phyloP scores from a whole-genome alignment of 2,888 invertebrate genomes.

The Lamproptera curius region DNA sequence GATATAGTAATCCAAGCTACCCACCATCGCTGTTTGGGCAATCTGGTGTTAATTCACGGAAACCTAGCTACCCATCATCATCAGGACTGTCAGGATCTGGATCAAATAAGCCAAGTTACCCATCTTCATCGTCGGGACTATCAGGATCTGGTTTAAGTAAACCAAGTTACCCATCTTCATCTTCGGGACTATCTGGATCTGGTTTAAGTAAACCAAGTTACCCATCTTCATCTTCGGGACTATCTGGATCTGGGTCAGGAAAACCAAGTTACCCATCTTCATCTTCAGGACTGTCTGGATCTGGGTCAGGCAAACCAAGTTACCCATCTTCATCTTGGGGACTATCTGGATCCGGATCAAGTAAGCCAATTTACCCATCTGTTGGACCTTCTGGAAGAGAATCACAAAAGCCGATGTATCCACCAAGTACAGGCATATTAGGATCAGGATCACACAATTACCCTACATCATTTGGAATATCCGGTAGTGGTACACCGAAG shows the following conservation, averaged over 20 bases:
- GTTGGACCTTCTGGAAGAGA: slow-evolving; percentile 23
- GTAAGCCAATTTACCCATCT: slow-evolving; percentile 18
- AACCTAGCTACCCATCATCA: slow-evolving; percentile 23
- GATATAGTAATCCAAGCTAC: slow-evolving; percentile 9
- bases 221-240: slow-evolving; percentile 22
- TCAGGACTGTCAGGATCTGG: slow-evolving; percentile 29
- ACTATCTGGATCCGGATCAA: slow-evolving; percentile 23
- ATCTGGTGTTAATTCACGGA: slow-evolving; percentile 24
- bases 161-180: slow-evolving; percentile 23
- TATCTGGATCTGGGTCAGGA: slow-evolving; percentile 24
- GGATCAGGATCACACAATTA: slow-evolving; percentile 18
- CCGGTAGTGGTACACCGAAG: slow-evolving; percentile 23
- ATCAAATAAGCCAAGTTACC: slow-evolving; percentile 10
- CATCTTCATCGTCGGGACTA: slow-evolving; percentile 6
- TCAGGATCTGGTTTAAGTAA: slow-evolving; percentile 12
- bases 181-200: slow-evolving; percentile 21
- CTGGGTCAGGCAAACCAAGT: slow-evolving; percentile 17
- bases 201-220: slow-evolving; percentile 16
- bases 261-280: slow-evolving; percentile 23
- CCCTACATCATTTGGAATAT: slow-evolving; percentile 22
- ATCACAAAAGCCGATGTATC: slow-evolving; percentile 19
- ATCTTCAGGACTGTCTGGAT: slow-evolving; percentile 29
- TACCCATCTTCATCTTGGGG: slow-evolving; percentile 23
- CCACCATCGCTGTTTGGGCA: slow-evolving; percentile 22
- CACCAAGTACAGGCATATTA: slow-evolving; percentile 16